Percentiles rank a stretch among this genome's conserved stretches.
Evolutionary conservation across 2,113 vertebrate genomes (phyloP).

Genomic region (Heterotilapia buettikoferi): DNA sequence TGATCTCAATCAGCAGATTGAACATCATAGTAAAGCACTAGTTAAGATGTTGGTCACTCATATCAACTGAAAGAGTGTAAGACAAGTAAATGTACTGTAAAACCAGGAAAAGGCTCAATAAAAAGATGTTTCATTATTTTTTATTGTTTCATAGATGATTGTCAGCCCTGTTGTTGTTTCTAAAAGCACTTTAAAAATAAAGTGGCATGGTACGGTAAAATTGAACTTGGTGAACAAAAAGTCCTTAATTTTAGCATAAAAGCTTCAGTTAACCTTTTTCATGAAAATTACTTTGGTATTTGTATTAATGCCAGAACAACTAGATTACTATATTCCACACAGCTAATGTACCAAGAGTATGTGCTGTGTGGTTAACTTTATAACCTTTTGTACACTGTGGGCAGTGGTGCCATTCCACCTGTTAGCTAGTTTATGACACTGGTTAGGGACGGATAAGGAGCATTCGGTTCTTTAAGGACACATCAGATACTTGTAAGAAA

Average conservation of each 20-base stretch:
- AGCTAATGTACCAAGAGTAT: not conserved
- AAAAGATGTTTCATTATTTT: not conserved
- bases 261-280: not conserved
- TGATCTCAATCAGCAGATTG: not conserved
- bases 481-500: not conserved
- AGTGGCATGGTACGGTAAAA: not conserved
- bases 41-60: not conserved
- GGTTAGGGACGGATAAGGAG: not conserved
- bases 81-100: too few relatives aligned
- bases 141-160: not conserved
- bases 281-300: not conserved
- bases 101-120: not conserved
- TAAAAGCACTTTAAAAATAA: not conserved
- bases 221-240: not conserved
- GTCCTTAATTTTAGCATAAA: not conserved
- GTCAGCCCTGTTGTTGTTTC: not conserved
- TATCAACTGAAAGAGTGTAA: too few relatives aligned
- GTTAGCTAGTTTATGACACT: not conserved
- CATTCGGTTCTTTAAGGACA: not conserved
- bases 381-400: not conserved
- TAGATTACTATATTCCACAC: not conserved
- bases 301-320: not conserved
- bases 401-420: not conserved
- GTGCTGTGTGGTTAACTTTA: not conserved
- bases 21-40: not conserved